These are phyloP conservation scores for Tragelaphus scriptus DNA, from an alignment of 2,113 vertebrate genomes.

Conservation along the genomic window DNA sequence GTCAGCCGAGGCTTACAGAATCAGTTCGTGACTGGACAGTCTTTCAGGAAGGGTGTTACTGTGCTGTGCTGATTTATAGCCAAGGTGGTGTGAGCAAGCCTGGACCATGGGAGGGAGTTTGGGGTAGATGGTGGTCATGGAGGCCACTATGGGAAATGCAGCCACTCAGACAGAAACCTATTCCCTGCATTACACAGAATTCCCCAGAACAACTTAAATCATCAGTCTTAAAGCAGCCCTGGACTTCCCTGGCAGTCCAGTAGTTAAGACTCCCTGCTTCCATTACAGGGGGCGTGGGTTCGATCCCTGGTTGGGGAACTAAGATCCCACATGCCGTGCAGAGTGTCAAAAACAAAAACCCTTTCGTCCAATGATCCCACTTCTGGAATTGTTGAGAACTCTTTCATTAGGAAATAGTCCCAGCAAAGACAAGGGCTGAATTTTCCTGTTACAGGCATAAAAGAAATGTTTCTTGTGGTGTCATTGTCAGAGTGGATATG, in stretches of 20 bases:
- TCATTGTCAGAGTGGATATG: background rate
- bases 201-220: background rate
- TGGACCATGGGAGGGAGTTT: background rate
- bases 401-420: background rate
- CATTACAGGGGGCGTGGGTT: background rate
- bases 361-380: background rate
- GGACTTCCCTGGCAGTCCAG: background rate
- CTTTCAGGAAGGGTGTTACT: background rate
- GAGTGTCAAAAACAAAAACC: background rate
- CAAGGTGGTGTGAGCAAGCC: background rate
- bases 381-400: background rate
- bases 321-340: background rate
- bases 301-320: background rate
- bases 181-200: background rate
- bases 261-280: background rate
- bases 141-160: background rate
- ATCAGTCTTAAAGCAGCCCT: background rate
- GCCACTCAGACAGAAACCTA: background rate
- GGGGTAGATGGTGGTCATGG: background rate
- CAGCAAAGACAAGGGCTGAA: background rate
- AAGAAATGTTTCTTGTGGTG: background rate
- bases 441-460: background rate
- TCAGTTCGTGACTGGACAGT: background rate
- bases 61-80: background rate
- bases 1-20: background rate